Percentiles rank a stretch among this genome's conserved stretches.
Evolutionary conservation across 2,113 vertebrate species (phyloP).

Genomic region (Etheostoma cragini): DNA sequence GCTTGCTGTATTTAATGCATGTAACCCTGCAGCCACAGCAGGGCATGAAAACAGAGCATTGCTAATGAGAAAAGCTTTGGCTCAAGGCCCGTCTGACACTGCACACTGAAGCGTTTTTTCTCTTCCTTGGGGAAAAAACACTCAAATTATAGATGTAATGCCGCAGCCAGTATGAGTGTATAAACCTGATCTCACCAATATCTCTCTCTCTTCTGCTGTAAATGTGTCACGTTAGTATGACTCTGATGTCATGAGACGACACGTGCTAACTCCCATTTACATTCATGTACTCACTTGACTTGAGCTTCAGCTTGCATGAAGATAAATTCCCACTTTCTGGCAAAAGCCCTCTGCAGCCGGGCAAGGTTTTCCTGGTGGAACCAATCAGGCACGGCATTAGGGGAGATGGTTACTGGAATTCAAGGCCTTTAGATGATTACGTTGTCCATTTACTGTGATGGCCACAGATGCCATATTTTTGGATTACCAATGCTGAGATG

Average conservation of each 20-base stretch:
- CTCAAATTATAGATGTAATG: conserved; percentile 11
- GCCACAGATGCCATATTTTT: conserved; percentile 8
- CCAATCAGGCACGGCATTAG: conserved; percentile 26
- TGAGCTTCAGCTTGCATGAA: conserved; percentile 99
- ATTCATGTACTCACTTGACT: conserved; percentile 91
- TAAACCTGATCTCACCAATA: neutral
- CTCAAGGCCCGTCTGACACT: neutral
- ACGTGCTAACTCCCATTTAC: conserved; percentile 7
- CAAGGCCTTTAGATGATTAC: conserved; percentile 35
- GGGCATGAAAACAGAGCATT: conserved; percentile 10
- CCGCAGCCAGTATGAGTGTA: conserved; percentile 1
- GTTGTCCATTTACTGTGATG: conserved; percentile 12
- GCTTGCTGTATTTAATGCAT: conserved; percentile 32
- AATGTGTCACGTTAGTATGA: neutral
- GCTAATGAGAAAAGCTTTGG: conserved; percentile 1
- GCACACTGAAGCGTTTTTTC: conserved; percentile 1
- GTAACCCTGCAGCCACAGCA: conserved; percentile 25
- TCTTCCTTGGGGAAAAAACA: conserved; percentile 28
- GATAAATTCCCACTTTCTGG: conserved; percentile 98
- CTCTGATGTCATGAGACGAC: neutral
- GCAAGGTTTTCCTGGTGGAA: conserved; percentile 93
- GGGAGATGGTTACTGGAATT: conserved; percentile 25
- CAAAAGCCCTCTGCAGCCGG: conserved; percentile 95
- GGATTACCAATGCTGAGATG: conserved; percentile 12
- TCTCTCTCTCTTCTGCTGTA: neutral